Percentiles rank a stretch among this genome's conserved stretches.
phyloP scores from a whole-genome alignment of 2,113 vertebrate genomes.

The Dromiciops gliroides region DNA sequence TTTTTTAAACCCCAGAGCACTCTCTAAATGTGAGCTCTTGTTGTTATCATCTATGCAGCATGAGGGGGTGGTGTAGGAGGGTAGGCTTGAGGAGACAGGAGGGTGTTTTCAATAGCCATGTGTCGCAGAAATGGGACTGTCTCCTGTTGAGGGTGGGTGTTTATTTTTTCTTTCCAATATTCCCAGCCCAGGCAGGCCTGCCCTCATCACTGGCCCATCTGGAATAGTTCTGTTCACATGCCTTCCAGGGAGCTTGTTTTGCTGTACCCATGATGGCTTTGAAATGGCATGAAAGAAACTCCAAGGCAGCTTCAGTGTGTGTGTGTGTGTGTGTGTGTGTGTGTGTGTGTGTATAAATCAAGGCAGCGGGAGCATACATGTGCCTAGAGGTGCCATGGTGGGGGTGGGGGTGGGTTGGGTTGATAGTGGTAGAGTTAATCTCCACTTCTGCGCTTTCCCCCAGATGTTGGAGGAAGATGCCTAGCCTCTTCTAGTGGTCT shows the following conservation, averaged over 20 bases:
- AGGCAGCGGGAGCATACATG: background rate
- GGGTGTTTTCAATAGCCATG: background rate
- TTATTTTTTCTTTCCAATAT: background rate
- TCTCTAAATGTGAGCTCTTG: background rate
- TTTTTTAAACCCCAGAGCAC: background rate
- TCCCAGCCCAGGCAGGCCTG: background rate
- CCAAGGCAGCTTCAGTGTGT: background rate
- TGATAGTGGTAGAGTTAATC: background rate
- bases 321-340: background rate
- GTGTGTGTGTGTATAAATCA: background rate
- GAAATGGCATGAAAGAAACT: background rate
- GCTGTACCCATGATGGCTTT: background rate
- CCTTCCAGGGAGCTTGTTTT: background rate
- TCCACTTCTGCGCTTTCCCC: background rate
- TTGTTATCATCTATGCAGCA: background rate
- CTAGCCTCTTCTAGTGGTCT: background rate
- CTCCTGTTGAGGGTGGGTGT: background rate
- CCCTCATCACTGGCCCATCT: background rate
- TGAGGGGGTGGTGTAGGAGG: background rate
- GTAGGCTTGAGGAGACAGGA: background rate
- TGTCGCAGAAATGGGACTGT: background rate
- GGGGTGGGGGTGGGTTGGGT: background rate
- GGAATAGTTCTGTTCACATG: background rate
- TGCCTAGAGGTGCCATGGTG: background rate
- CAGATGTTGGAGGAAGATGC: background rate